A percentile compares a stretch with the other conserved stretches of the same genome.
Conservation (phyloP, 2,113 vertebrate species). For the Menidia beryllina region DNA sequence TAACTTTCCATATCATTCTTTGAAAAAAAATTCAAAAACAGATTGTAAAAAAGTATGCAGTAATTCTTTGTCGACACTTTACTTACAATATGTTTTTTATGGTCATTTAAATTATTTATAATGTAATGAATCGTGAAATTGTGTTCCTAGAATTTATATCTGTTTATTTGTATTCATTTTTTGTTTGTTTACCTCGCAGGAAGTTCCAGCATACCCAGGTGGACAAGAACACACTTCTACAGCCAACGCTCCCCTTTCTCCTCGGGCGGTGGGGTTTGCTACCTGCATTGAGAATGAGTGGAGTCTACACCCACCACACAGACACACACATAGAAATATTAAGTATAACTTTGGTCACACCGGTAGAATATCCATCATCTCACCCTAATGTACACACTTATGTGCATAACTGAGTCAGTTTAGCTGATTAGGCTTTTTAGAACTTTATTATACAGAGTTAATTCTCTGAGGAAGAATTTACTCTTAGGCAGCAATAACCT, state of each 20-base stretch:
- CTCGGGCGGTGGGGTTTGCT: slow-evolving; percentile 52
- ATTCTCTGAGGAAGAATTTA: slow-evolving; percentile 23
- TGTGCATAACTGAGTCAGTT: slow-evolving; percentile 9
- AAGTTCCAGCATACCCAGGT: slow-evolving; percentile 71
- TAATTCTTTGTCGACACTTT: too few relatives aligned
- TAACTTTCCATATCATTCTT: not conserved
- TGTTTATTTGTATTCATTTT: not conserved
- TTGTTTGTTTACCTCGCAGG: slow-evolving; percentile 72
- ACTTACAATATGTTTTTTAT: too few relatives aligned
- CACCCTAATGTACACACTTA: not conserved
- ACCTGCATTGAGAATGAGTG: slow-evolving; percentile 74
- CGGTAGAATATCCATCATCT: not conserved
- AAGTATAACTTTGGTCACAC: not conserved
- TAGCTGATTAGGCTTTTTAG: slow-evolving; percentile 14
- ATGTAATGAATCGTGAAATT: not conserved
- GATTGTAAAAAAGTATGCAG: not conserved
- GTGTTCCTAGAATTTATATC: not conserved
- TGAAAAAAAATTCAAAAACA: not conserved
- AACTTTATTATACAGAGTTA: slow-evolving; percentile 11
- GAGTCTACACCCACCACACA: slow-evolving; percentile 57
- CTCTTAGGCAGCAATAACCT: not conserved
- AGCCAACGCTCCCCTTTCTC: slow-evolving; percentile 62
- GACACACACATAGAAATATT: slow-evolving; percentile 9
- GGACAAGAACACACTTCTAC: slow-evolving; percentile 76
- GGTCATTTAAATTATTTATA: too few relatives aligned